phyloP scores from a whole-genome alignment of 2,888 invertebrate species.

The Pomacea canaliculata region DNA sequence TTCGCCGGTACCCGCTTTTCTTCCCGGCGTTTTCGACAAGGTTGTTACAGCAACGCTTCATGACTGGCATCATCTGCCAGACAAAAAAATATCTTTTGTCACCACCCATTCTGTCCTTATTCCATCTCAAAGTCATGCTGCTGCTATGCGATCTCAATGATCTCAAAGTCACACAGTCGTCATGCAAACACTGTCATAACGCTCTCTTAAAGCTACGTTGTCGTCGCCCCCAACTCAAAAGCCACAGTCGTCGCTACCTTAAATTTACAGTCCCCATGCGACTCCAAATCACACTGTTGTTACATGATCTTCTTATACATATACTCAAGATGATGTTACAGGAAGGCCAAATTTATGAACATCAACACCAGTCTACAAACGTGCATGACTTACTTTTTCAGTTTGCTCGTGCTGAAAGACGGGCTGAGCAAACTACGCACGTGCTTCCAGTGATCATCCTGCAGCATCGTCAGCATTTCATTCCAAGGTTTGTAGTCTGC shows the following conservation, averaged over 20 bases:
- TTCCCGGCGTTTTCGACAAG: constrained; percentile 31
- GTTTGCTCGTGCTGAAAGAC: constrained; percentile 46
- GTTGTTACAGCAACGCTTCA: constrained; percentile 33
- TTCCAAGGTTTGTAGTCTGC: constrained; percentile 7
- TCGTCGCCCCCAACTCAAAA: too few species aligned
- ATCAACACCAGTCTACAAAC: background rate
- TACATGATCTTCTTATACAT: too few species aligned
- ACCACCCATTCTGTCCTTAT: background rate
- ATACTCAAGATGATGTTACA: too few species aligned
- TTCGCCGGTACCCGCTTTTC: constrained; percentile 30
- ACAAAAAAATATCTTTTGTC: background rate
- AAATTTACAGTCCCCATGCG: too few species aligned
- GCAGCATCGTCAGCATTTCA: constrained; percentile 28
- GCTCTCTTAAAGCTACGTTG: too few species aligned
- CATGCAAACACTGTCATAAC: too few species aligned
- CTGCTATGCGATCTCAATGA: too few species aligned
- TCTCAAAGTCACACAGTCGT: too few species aligned
- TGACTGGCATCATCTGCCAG: constrained; percentile 39
- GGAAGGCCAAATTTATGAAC: too few species aligned
- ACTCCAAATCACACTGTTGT: too few species aligned
- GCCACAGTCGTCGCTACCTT: too few species aligned
- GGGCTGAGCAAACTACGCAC: constrained; percentile 45
- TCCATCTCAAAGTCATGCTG: too few species aligned
- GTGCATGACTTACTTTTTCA: constrained; percentile 36
- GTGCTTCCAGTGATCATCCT: constrained; percentile 45